Conservation (phyloP, 2,888 invertebrate genomes). For the Ametastegia equiseti region DNA sequence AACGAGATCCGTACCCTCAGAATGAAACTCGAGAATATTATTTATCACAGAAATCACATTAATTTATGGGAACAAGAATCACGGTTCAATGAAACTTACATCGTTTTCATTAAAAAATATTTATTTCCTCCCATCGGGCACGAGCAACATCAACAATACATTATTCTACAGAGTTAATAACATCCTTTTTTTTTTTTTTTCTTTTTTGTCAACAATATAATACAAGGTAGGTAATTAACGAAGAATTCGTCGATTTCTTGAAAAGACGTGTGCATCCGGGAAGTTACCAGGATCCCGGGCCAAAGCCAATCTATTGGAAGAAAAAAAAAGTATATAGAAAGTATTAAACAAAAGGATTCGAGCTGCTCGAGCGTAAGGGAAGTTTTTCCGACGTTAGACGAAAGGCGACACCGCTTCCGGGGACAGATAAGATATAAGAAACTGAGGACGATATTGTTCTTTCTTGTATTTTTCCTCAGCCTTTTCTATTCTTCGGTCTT, state of each 20-base stretch:
- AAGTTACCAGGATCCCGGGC: conserved; percentile 36
- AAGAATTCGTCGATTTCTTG: background rate
- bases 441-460: conserved; percentile 28
- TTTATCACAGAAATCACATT: background rate
- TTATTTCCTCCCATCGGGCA: background rate
- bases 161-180: conserved; percentile 21
- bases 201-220: background rate
- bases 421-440: conserved; percentile 34
- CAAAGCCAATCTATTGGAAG: conserved; percentile 42
- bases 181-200: background rate
- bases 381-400: conserved; percentile 17
- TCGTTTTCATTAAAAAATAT: background rate
- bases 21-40: background rate
- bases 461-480: background rate
- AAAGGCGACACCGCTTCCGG: background rate
- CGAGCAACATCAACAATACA: background rate
- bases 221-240: background rate
- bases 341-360: conserved; percentile 32
- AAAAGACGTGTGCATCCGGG: conserved; percentile 1
- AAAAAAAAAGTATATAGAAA: conserved; percentile 20
- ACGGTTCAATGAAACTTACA: background rate
- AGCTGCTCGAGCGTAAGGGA: conserved; percentile 1
- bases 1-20: background rate
- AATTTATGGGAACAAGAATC: background rate
- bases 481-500: background rate